Evolutionary conservation across 2,113 vertebrate species (phyloP), one percentile per base, ranked within the genome.

Genomic region (Merops nubicus): DNA sequence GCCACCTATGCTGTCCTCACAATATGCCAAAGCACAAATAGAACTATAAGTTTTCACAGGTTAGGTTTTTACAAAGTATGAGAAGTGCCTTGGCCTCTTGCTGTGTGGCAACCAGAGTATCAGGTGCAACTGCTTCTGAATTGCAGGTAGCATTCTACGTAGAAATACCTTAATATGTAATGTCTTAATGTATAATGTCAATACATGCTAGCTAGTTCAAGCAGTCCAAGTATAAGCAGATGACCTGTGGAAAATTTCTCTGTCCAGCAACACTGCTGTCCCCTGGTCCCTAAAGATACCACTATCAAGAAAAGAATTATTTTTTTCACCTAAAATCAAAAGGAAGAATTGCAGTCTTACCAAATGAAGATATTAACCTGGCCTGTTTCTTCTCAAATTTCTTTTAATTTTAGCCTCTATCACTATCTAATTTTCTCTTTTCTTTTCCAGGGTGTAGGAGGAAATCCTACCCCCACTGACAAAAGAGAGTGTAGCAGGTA

Each of bases 351-450:
- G 64, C 18, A 36, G 31, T 65, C 31, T 84, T 87, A 54, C 16
- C 89, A 69, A 68, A 57, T 6, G 60, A 72, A 67, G 50, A 80
- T 29, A 91, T 47, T 73, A 77, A 85, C 33, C 14, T 67, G 38
- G 26, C n/a, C 34, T 88, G 54, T 56, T 93, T 87, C 43, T 82
- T 88, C 45, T 74, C 50, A 63, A 28, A 75, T 53, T 60, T 75
- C 20, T 91, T 91, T 89, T 87, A 22, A 87, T 85, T 94, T 97
- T 93, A 91, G 57, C 48, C 45, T 96, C 57, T 83, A 34, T 60
- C 56, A 28, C 83, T 67, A 40, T 14, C 38, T 72, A 65, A 60
- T 90, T 90, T 88, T 88, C 59, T 56, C 18, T 26, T 34, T 48
- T 40, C n/a, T 50, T 18, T 31, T 3, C 34, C 43, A 48, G 8